Base-by-base conservation (phyloP, 2,113 vertebrate genomes). In the Variabilichromis moorii region DNA sequence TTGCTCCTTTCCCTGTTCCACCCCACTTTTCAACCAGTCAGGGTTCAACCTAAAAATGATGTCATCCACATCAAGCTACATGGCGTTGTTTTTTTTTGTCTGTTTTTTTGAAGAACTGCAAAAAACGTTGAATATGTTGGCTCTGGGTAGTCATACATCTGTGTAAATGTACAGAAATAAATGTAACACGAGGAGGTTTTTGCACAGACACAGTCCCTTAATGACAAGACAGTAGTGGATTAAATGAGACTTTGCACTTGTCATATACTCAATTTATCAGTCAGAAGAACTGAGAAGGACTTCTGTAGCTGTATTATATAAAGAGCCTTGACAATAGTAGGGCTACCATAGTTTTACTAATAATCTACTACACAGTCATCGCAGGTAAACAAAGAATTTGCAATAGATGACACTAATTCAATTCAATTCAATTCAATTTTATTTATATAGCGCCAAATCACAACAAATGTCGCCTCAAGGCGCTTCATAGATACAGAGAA, bases 391-490 rank as follows among this genome's bases (percentile, higher is more conserved):
- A 68, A 83, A 63, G 13, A 73, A 24, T 68, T 80, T 82, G 16
- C 26, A 28, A 73, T 19, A 33, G 37, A 86, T 88, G 47, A 88
- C 51, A 86, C 73, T 87, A 88, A 92, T 87, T n/a, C n/a, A n/a
- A n/a, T n/a, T n/a, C n/a, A n/a, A n/a, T n/a, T n/a, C n/a, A n/a
- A n/a, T n/a, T n/a, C n/a, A n/a, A n/a, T n/a, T n/a, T n/a, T n/a
- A n/a, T n/a, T n/a, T n/a, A n/a, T n/a, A n/a, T n/a, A n/a, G n/a
- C n/a, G n/a, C n/a, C n/a, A n/a, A n/a, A n/a, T n/a, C n/a, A n/a
- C n/a, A n/a, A n/a, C n/a, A n/a, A n/a, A n/a, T n/a, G n/a, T n/a
- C n/a, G n/a, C n/a, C n/a, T n/a, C n/a, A n/a, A n/a, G n/a, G n/a
- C n/a, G n/a, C n/a, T n/a, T n/a, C n/a, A n/a, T n/a, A n/a, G n/a